A percentile compares a stretch with the other conserved stretches of the same genome.
Evolutionary conservation across 2,888 invertebrate species (phyloP).

Genomic region (Congeria kusceri): DNA sequence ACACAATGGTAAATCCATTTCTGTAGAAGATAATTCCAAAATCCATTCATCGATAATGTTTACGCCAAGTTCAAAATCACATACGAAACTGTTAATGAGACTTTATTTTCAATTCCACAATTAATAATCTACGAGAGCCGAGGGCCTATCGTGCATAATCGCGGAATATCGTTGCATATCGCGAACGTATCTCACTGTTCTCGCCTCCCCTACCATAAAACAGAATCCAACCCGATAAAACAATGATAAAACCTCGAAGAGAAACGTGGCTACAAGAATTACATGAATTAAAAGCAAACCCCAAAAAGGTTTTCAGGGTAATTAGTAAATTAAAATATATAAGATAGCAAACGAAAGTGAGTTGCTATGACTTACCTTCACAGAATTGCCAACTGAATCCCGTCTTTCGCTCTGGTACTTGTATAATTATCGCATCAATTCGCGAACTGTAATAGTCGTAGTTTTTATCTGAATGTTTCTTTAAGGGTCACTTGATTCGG

Average conservation of each 20-base stretch:
- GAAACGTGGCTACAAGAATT: slow-evolving; percentile 12
- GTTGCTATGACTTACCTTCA: slow-evolving; percentile 25
- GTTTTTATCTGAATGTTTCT: slow-evolving; percentile 49
- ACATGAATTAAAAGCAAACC: slow-evolving; percentile 33
- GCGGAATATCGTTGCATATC: slow-evolving; percentile 50
- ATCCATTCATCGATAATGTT: not conserved
- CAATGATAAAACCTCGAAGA: slow-evolving; percentile 32
- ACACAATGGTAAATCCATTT: no score
- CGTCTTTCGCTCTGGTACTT: not conserved
- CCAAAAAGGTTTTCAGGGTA: slow-evolving; percentile 2
- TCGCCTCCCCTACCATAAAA: slow-evolving; percentile 42
- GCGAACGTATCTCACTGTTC: slow-evolving; percentile 36
- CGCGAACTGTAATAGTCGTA: slow-evolving; percentile 21
- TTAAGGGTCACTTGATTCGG: slow-evolving; percentile 62
- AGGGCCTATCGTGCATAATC: slow-evolving; percentile 21
- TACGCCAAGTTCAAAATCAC: slow-evolving; percentile 18
- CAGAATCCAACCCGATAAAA: slow-evolving; percentile 47
- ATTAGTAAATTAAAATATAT: slow-evolving; percentile 26
- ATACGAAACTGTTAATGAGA: slow-evolving; percentile 33
- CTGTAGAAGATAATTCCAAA: no score
- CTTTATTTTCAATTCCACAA: slow-evolving; percentile 13
- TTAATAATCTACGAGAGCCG: slow-evolving; percentile 18
- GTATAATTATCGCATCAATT: slow-evolving; percentile 12
- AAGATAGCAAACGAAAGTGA: slow-evolving; percentile 32
- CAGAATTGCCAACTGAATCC: slow-evolving; percentile 1